A percentile compares a stretch with the other conserved stretches of the same genome.
Evolutionary conservation across 1,140 invertebrate species (phyloP).

Genomic region (Himalopsyche phryganea): DNA sequence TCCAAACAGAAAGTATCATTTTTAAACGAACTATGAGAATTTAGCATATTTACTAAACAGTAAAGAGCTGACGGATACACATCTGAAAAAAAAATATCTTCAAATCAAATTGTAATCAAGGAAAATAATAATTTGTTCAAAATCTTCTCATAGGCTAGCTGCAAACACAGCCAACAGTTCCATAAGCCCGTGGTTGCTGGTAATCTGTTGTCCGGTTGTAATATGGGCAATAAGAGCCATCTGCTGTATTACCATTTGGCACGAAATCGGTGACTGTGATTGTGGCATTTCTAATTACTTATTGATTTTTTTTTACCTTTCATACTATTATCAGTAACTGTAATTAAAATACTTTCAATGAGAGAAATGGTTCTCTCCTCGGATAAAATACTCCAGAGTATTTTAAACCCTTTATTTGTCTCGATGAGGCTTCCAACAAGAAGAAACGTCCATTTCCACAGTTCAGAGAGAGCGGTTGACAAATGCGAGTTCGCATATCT

Average conservation of each 20-base stretch:
- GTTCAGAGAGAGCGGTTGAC: neutral
- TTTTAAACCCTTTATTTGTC: conserved; percentile 17
- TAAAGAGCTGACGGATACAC: conserved; percentile 16
- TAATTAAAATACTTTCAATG: conserved; percentile 16
- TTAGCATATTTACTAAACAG: conserved; percentile 23
- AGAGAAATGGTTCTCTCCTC: conserved; percentile 16
- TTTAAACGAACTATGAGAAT: neutral
- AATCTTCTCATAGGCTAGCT: too few species aligned
- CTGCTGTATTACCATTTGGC: too few species aligned
- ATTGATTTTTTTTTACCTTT: conserved; percentile 27
- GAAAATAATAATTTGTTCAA: too few species aligned
- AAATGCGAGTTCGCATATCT: neutral
- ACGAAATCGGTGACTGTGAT: too few species aligned
- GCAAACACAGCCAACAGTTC: too few species aligned
- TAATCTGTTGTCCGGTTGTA: too few species aligned
- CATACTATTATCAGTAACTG: conserved; percentile 14
- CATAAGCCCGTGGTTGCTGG: too few species aligned
- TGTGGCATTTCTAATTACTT: too few species aligned
- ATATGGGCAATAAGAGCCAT: too few species aligned
- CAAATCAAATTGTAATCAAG: too few species aligned
- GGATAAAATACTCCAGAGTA: conserved; percentile 16
- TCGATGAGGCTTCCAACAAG: conserved; percentile 16
- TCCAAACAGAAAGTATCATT: conserved; percentile 7
- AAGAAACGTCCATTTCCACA: conserved; percentile 29
- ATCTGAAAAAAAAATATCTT: conserved; percentile 8